A percentile compares a stretch with the other conserved stretches of the same genome.
These are phyloP conservation scores for Agrypnus murinus DNA, from an alignment of 2,888 invertebrate species.

Conservation along the genomic window DNA sequence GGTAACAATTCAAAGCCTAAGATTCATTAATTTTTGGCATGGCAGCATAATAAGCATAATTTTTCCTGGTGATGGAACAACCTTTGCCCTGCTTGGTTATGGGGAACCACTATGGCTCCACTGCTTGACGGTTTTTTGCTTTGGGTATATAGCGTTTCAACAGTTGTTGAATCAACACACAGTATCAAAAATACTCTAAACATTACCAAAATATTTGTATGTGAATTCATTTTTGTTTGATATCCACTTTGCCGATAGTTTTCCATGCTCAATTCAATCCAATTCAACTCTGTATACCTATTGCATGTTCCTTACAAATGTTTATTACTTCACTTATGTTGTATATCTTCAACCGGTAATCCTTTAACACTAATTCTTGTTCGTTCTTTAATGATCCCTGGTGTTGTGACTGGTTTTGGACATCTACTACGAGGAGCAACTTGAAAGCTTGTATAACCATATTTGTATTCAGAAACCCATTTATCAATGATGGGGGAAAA, in stretches of 20 bases:
- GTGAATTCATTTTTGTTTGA: background rate
- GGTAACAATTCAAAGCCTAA: background rate
- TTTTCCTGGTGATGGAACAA: background rate
- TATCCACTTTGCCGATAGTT: background rate
- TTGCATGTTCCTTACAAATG: slow-evolving; percentile 49
- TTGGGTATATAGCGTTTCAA: background rate
- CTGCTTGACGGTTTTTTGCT: background rate
- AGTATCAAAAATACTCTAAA: background rate
- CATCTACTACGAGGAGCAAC: slow-evolving; percentile 42
- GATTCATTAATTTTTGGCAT: background rate
- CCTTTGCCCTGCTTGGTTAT: background rate
- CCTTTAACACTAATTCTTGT: slow-evolving; percentile 48
- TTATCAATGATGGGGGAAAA: too few relatives aligned
- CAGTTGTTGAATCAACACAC: background rate
- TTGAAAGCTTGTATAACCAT: slow-evolving; percentile 42
- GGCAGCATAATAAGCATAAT: too few relatives aligned
- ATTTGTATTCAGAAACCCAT: slow-evolving; percentile 42
- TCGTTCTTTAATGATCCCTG: slow-evolving; percentile 50
- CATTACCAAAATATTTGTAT: background rate
- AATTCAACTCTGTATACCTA: slow-evolving; percentile 50
- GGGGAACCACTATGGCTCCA: background rate
- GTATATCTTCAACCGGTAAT: slow-evolving; percentile 49
- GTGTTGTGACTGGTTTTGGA: slow-evolving; percentile 52
- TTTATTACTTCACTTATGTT: slow-evolving; percentile 51
- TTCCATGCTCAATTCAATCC: slow-evolving; percentile 51